phyloP scores from a whole-genome alignment of 2,113 vertebrate species.

The Paracanthobrama guichenoti region DNA sequence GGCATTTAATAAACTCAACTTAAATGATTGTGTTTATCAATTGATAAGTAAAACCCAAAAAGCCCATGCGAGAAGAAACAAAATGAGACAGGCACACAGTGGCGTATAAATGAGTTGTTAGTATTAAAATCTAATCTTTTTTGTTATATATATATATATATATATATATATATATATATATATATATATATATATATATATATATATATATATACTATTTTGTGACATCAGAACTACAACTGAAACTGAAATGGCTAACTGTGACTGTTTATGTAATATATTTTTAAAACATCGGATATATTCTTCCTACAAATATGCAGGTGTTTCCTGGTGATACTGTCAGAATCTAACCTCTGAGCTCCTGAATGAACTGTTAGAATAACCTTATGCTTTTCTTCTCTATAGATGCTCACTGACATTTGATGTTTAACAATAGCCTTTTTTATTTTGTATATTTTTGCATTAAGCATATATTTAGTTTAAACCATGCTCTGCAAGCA shows the following conservation, averaged over 20 bases:
- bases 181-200: too few species aligned
- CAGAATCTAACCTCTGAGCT: neutral
- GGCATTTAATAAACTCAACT: too few species aligned
- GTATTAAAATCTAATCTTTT: too few species aligned
- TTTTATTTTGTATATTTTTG: neutral
- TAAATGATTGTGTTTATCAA: too few species aligned
- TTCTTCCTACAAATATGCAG: neutral
- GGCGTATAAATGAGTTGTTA: neutral
- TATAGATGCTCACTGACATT: neutral
- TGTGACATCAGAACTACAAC: neutral
- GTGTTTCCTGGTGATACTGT: slow-evolving; percentile 14
- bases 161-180: too few species aligned
- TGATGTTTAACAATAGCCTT: neutral
- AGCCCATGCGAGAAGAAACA: too few species aligned
- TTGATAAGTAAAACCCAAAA: too few species aligned
- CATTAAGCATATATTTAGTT: neutral
- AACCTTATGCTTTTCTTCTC: neutral
- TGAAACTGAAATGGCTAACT: neutral
- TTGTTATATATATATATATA: too few species aligned
- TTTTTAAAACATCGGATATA: neutral
- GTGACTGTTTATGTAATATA: slow-evolving; percentile 3
- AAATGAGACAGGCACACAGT: neutral
- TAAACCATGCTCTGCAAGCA: too few species aligned
- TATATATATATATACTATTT: neutral
- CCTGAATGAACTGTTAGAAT: neutral